Evolutionary conservation across 2,113 vertebrate genomes (phyloP), one percentile per base, ranked within the genome.

Genomic region (Aepyceros melampus): DNA sequence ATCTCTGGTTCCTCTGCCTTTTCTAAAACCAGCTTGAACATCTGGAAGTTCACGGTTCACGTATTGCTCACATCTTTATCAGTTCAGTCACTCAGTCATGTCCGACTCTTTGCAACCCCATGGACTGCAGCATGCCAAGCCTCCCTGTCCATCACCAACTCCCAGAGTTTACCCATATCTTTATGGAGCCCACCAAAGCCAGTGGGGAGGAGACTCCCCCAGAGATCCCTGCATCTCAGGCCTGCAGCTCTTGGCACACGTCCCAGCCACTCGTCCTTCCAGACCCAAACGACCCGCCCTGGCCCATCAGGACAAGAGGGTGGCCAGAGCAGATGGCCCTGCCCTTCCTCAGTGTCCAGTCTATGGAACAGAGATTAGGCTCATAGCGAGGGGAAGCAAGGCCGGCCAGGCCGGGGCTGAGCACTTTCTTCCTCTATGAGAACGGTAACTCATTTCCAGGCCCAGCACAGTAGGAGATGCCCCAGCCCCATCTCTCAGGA

Each of bases 41-140:
- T 56, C 55, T 25, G 55, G 23, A 25, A 25, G 23, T 56, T 56
- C 55, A 56, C 23, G 9, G 23, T 25, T 56, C 23, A 56, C 23
- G 55, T 10, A 12, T 43, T 3, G 4, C 9, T 11, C 19, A 25
- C 2, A 0, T 19, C 53, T 56, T 8, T 1, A 19, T 0, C 64
- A 67, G 64, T 19, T 67, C 64, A 67, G 17, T 67, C 64, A 9
- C 64, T 67, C 33, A 67, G n/a, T 67, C 3, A 4, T 67, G 4
- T 67, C 64, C 4, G 4, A 67, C 64, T 67, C 64, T 67, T 67
- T 36, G 64, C 17, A 2, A 36, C 33, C 33, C 33, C 64, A 19
- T 36, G 33, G 64, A 36, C 33, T 67, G 33, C 17, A 67, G 64
- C 33, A 67, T n/a, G 33, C 33, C 33, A 67, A 19, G 8, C 33